Percentiles rank a stretch among this genome's conserved stretches.
These are phyloP conservation scores for Dysmachus trigonus DNA, from an alignment of 2,888 invertebrate species.

Conservation along the genomic window DNA sequence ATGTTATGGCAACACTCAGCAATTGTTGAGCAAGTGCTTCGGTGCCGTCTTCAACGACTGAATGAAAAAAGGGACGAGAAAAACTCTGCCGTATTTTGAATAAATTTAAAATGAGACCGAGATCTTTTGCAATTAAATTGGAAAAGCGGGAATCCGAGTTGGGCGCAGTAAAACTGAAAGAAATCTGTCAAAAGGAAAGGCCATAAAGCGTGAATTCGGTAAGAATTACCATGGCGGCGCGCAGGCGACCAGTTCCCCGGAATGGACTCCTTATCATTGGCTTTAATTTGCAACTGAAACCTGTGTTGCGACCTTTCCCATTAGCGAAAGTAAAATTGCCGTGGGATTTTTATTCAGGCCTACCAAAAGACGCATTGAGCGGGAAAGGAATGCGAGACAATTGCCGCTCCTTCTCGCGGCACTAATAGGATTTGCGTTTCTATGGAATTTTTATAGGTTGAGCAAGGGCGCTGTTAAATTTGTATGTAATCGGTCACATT, in stretches of 20 bases:
- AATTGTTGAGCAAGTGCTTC: not conserved
- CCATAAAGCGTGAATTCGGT: not conserved
- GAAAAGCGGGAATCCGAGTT: not conserved
- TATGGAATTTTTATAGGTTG: slow-evolving; percentile 1
- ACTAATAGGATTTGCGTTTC: not conserved
- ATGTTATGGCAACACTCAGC: not conserved
- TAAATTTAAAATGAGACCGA: not conserved
- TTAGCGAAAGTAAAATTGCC: not conserved
- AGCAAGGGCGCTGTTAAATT: slow-evolving; percentile 4
- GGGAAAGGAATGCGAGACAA: not conserved
- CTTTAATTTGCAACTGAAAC: not conserved
- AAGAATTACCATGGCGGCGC: not conserved
- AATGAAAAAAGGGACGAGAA: not conserved
- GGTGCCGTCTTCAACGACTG: not conserved
- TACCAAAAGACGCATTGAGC: not conserved
- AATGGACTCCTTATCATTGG: not conserved
- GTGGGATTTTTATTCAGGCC: not conserved
- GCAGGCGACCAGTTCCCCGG: not conserved
- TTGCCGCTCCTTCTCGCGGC: not conserved
- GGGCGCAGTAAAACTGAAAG: not conserved
- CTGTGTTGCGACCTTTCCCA: slow-evolving; percentile 9
- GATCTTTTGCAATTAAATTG: not conserved
- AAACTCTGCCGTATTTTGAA: not conserved
- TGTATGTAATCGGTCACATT: not conserved
- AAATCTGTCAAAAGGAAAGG: not conserved